Evolutionary conservation across 2,797 vertebrate species (phyloP), one percentile per base, ranked within the genome.

Genomic region (Helicolenus hilgendorfi): DNA sequence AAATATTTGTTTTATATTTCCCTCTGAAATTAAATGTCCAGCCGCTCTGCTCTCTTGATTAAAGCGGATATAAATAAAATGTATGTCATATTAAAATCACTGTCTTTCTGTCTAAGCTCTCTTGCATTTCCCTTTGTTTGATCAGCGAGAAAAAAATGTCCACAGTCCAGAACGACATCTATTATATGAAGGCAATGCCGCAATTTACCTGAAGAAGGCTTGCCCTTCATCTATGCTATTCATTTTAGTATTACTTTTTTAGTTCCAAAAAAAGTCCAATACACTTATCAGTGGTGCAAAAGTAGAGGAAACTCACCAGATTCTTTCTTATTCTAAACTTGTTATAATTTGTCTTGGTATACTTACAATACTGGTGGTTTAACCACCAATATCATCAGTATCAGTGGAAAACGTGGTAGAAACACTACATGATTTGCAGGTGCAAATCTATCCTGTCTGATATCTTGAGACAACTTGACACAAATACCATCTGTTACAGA

Each of bases 1-100:
- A 24, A 73, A 69, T 63, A 55, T 71, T 29, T 65, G 15, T 29
- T 72, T 85, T 67, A 53, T 59, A 27, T 55, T 60, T 78, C 53
- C 4, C 24, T 72, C 45, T 62, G 33, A 65, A 79, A 79, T 65
- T 71, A 74, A 88, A 67, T 75, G 59, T 64, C 33, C n/a, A 9
- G 29, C 13, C 4, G 0, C 4, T 29, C 33, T 31, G 1, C 9
- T 14, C 35, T 49, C 14, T 71, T 75, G 55, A 72, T 68, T 53
- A 68, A 62, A 79, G 45, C 8, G 71, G 29, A 53, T 64, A 79
- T 63, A 22, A 79, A 83, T 15, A 35, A n/a, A 69, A 69, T 45
- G 1, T 7, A 49, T 29, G 38, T 71, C n/a, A 58, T 36, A 38
- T 36, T 72, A 26, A 35, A 71, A 58, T 55, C n/a, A 26, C 18